These are phyloP conservation scores for Xylocampa areola DNA, from an alignment of 2,888 invertebrate species.

Conservation along the genomic window DNA sequence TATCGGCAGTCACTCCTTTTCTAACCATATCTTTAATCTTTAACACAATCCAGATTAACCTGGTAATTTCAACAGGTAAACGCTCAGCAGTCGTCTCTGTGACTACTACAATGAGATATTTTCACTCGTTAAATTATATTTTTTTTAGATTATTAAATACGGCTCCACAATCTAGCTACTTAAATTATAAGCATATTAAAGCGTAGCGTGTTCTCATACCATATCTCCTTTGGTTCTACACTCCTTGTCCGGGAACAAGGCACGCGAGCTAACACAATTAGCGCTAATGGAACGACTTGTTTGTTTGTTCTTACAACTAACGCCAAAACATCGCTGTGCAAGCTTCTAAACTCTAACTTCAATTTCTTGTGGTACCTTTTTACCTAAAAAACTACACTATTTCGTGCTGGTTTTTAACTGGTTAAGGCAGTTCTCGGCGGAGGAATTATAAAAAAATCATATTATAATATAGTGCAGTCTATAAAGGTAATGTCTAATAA, in stretches of 20 bases:
- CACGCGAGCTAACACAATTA: conserved; percentile 69
- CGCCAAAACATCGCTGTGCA: conserved; percentile 50
- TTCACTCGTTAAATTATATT: too few species aligned
- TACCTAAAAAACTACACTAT: conserved; percentile 41
- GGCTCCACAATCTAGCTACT: background rate
- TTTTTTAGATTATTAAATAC: too few species aligned
- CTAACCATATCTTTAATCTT: too few species aligned
- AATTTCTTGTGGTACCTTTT: conserved; percentile 48
- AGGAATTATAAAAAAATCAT: too few species aligned
- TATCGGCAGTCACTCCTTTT: too few species aligned
- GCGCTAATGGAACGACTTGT: conserved; percentile 74
- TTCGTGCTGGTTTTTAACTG: conserved; percentile 18
- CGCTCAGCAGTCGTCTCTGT: too few species aligned
- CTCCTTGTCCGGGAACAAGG: conserved; percentile 25
- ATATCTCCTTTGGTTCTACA: conserved; percentile 13
- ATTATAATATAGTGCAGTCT: too few species aligned
- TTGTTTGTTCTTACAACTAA: conserved; percentile 70
- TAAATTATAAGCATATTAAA: background rate
- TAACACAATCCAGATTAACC: too few species aligned
- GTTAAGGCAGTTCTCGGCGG: too few species aligned
- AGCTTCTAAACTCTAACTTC: conserved; percentile 43
- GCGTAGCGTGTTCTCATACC: conserved; percentile 26
- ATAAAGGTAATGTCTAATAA: too few species aligned
- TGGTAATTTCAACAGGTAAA: too few species aligned
- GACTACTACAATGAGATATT: too few species aligned